A percentile compares a stretch with the other conserved stretches of the same genome.
These are phyloP conservation scores for Phymatocera aterrima DNA, from an alignment of 2,888 invertebrate genomes.

Conservation along the genomic window DNA sequence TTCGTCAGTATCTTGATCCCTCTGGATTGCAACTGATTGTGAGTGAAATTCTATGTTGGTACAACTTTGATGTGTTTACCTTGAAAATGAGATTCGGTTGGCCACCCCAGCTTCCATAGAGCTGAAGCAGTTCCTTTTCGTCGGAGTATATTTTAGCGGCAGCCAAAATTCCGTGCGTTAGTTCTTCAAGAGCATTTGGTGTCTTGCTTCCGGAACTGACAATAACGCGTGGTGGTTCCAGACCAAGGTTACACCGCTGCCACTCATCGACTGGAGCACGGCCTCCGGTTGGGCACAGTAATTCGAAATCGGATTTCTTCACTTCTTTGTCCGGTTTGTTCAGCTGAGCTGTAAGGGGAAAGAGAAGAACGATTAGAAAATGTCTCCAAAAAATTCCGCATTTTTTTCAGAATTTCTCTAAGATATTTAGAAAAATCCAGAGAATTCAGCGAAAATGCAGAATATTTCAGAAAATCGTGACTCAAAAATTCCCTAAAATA, in stretches of 20 bases:
- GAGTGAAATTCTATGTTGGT: not conserved
- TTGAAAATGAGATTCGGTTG: conserved; percentile 76
- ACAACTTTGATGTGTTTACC: conserved; percentile 64
- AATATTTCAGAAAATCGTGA: no score
- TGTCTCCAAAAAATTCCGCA: not conserved
- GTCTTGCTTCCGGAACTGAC: conserved; percentile 74
- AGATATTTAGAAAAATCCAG: no score
- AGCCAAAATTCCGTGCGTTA: conserved; percentile 80
- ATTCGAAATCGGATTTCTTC: conserved; percentile 77
- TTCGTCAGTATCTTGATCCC: no score
- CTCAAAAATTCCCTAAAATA: no score
- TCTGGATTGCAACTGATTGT: no score
- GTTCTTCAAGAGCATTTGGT: conserved; percentile 78
- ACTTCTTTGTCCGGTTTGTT: conserved; percentile 57
- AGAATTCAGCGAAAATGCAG: no score
- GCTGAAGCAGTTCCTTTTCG: conserved; percentile 79
- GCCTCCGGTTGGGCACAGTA: conserved; percentile 81
- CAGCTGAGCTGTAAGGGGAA: conserved; percentile 42
- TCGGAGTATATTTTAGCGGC: conserved; percentile 77
- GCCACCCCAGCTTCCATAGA: conserved; percentile 80
- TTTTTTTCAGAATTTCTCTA: not conserved
- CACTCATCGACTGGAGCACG: conserved; percentile 77
- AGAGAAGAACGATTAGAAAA: not conserved
- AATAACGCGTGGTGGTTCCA: conserved; percentile 79
- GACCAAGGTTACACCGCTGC: conserved; percentile 79